phyloP scores from a whole-genome alignment of 2,888 invertebrate species.

The Fissipunctia ypsillon region DNA sequence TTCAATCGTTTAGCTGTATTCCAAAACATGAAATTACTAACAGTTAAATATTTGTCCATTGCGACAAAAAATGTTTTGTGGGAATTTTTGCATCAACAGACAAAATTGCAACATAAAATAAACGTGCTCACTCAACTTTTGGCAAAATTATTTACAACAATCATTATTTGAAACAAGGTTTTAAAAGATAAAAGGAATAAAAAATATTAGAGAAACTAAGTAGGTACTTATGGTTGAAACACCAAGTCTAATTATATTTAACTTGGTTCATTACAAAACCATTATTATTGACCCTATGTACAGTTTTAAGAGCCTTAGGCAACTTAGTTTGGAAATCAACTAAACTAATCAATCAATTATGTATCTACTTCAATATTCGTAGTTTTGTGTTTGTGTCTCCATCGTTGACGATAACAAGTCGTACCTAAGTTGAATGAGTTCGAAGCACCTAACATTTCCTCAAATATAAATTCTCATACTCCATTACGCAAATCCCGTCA shows the following conservation, averaged over 20 bases:
- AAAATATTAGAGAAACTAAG: not conserved
- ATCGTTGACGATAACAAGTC: not conserved
- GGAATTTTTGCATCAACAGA: not conserved
- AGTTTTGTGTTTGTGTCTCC: no score
- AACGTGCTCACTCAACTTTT: not conserved
- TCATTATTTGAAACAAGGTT: not conserved
- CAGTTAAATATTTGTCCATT: not conserved
- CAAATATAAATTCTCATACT: slow-evolving; percentile 17
- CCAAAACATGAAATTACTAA: no score
- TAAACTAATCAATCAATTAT: no score
- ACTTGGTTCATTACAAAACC: no score
- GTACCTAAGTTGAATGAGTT: not conserved
- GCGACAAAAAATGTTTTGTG: not conserved
- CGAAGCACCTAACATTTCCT: not conserved
- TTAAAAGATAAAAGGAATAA: not conserved
- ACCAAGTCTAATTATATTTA: not conserved
- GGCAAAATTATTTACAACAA: not conserved
- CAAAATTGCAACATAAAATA: not conserved
- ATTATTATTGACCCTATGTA: no score
- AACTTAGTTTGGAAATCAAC: not conserved
- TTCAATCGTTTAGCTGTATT: no score
- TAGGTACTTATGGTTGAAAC: not conserved
- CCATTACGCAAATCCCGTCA: slow-evolving; percentile 32
- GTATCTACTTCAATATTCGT: no score
- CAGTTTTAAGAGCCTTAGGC: not conserved